phyloP scores from a whole-genome alignment of 2,888 invertebrate genomes.

The Eueremaeus valkanovi region DNA sequence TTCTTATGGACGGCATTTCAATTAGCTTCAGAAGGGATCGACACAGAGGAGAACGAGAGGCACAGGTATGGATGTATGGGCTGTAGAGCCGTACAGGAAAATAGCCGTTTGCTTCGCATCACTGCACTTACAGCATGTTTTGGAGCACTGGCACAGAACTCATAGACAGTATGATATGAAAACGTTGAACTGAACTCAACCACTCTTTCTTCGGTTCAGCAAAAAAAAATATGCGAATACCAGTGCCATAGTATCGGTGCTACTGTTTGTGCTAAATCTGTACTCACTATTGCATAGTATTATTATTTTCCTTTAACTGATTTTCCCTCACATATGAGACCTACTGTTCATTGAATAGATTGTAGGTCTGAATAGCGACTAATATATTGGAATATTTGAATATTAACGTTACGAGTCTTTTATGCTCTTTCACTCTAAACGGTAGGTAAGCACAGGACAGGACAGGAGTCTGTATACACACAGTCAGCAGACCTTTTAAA shows the following conservation, averaged over 20 bases:
- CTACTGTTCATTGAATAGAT: background rate
- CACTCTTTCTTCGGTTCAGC: no score
- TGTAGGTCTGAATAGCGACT: background rate
- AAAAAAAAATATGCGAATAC: background rate
- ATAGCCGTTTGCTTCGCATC: conserved; percentile 20
- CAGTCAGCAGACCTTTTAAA: background rate
- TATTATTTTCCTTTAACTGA: no score
- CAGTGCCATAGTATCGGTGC: background rate
- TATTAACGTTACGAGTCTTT: background rate
- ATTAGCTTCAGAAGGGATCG: conserved; percentile 15
- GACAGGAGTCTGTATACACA: background rate
- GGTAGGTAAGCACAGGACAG: background rate
- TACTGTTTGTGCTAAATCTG: background rate
- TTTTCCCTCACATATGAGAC: background rate
- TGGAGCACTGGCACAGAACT: background rate
- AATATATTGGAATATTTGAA: conserved; percentile 13
- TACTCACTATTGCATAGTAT: background rate
- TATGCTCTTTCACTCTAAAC: background rate
- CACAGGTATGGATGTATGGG: conserved; percentile 18
- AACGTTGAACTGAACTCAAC: background rate
- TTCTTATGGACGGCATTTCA: conserved; percentile 19
- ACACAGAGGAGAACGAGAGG: background rate
- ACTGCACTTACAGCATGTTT: background rate
- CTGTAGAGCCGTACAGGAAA: background rate
- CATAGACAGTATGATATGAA: background rate